Base-by-base conservation (phyloP, 2,113 vertebrate genomes). In the Sceloporus undulatus region DNA sequence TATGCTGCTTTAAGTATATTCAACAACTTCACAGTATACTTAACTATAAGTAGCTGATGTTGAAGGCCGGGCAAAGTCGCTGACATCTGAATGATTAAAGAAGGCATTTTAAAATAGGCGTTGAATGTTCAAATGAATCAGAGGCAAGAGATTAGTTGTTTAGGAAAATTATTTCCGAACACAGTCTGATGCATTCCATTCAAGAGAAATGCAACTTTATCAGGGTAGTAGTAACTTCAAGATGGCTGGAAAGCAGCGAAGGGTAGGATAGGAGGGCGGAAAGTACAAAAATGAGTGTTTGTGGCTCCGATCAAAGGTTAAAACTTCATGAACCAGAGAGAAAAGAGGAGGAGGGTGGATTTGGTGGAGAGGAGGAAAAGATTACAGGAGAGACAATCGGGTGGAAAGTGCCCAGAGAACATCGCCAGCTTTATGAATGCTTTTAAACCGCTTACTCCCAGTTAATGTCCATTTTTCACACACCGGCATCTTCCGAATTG, bases 381-480 rank as follows among this genome's bases (percentile, higher is more conserved):
- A 71, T 34, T 54, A 21, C 38, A 66, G 76, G 18, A 73, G 27
- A 71, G 68, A 70, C 68, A 68, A 8, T 2, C n/a, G 2, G 21
- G 54, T 21, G 10, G 29, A 70, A 79, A 87, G 25, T 56, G 75
- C 68, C 74, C 82, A 79, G 11, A 5, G n/a, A 48, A 52, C 25
- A 5, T 5, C 21, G 42, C 75, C 38, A 25, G 68, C 68, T 79
- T 90, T 86, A 84, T 76, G 78, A 79, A 80, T 65, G 82, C 76
- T 87, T 81, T 66, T 87, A 85, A 89, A 68, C 42, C 62, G 54
- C 84, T 76, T 54, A 52, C 70, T 80, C 84, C 54, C 68, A 6
- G 59, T n/a, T 68, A 19, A 21, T 21, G 18, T 0, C 6, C 34
- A 7, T 25, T 16, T 21, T 89, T 25, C 74, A 62, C 34, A 1